Base-by-base conservation (phyloP, 1,140 invertebrate genomes). In the Leptinotarsa defecta region DNA sequence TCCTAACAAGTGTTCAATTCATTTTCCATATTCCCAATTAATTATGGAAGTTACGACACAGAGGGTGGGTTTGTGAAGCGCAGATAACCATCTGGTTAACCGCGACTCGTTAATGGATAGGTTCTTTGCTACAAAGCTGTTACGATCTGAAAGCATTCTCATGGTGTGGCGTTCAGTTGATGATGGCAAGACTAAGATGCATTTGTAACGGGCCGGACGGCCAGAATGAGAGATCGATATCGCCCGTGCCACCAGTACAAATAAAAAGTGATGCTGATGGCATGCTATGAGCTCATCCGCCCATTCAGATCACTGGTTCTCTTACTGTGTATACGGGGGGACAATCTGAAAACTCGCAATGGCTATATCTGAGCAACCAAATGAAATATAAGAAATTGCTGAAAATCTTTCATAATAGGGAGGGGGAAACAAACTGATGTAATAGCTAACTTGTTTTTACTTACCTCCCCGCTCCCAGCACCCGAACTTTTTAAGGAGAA, bases 1-100 rank as follows among this genome's bases (percentile, higher is more conserved):
- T 57, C 17, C 52, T 57, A 57, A 57, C 52, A 57, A 57, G 52
- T 57, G 52, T 57, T 57, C 52, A 57, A 57, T 57, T 57, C 52
- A 57, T 57, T 57, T 57, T 57, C 52, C 52, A 57, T 57, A 57
- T 57, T 57, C 52, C 52, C 52, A 57, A 57, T 57, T 57, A 57
- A 57, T 57, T 57, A 57, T 57, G 52, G n/a, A 57, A 57, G 52
- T 57, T 57, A 57, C 52, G 52, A 19, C 52, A 57, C 52, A 57
- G 52, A 57, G 52, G 52, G 52, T 57, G n/a, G 52, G 52, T 57
- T 57, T 57, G 52, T 57, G 52, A 57, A 57, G 52, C 52, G 52
- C 15, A 57, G 52, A 57, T 57, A 57, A 57, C 11, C 52, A 57
- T 57, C 52, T 57, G 52, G 2, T 57, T 4, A 57, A 57, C 52